Conservation (phyloP, 2,113 vertebrate species). For the Alethe castanea region DNA sequence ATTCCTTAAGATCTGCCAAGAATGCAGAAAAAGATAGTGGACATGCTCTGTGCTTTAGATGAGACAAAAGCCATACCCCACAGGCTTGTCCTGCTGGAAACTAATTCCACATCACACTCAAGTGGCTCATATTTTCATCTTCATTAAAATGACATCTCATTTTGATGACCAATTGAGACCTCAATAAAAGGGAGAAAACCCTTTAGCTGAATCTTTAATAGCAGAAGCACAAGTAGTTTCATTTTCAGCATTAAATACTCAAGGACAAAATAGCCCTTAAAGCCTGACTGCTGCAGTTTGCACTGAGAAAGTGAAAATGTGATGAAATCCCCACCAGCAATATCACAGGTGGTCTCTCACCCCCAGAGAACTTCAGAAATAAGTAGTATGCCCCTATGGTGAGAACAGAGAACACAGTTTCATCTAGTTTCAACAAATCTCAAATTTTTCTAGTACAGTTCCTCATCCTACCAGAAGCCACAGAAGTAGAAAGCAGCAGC, state of each 20-base stretch:
- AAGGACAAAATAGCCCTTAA: not conserved
- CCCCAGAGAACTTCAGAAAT: not conserved
- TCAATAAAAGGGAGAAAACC: not conserved
- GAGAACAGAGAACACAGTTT: not conserved
- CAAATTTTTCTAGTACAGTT: not conserved
- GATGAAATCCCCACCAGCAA: not conserved
- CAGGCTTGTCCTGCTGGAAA: not conserved
- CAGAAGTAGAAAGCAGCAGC: not conserved
- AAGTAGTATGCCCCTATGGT: not conserved
- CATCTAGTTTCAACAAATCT: not conserved
- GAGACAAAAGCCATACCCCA: not conserved
- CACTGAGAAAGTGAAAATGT: not conserved
- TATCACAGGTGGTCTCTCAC: not conserved
- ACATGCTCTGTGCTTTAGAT: not conserved
- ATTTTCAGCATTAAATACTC: not conserved
- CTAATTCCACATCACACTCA: not conserved
- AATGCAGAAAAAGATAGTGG: not conserved
- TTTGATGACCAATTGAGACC: not conserved
- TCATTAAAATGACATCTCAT: conserved; percentile 3
- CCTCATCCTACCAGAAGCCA: not conserved
- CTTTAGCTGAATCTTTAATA: not conserved
- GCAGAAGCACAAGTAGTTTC: not conserved
- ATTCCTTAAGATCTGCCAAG: conserved; percentile 21
- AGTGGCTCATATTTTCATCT: not conserved
- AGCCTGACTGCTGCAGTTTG: not conserved